Evolutionary conservation across 2,888 invertebrate genomes (phyloP).

Genomic region (Embidobia sp.): DNA sequence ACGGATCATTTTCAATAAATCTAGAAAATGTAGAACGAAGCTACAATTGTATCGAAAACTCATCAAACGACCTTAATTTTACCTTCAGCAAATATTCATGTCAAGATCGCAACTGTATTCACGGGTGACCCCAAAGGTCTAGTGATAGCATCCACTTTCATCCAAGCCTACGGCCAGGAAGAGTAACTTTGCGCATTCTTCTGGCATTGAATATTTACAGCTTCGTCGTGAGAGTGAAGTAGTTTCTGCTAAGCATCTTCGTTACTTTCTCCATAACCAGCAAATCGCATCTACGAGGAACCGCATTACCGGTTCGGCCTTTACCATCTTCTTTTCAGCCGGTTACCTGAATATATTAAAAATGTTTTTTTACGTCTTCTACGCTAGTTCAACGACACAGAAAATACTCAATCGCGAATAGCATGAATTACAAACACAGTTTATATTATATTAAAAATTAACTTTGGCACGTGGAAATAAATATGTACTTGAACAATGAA

Average conservation of each 20-base stretch:
- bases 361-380: conserved; percentile 10
- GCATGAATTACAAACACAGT: conserved; percentile 13
- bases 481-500: conserved; percentile 35
- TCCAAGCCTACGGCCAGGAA: conserved; percentile 65
- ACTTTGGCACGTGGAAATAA: conserved; percentile 63
- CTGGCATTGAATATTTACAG: conserved; percentile 69
- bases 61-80: conserved; percentile 58
- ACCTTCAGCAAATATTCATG: conserved; percentile 64
- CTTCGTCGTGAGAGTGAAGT: conserved; percentile 61
- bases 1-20: conserved; percentile 3
- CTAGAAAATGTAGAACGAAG: conserved; percentile 23
- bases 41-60: conserved; percentile 32
- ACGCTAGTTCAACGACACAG: conserved; percentile 22
- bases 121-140: conserved; percentile 67
- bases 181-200: conserved; percentile 66
- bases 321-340: conserved; percentile 25
- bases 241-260: conserved; percentile 64
- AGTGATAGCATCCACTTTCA: conserved; percentile 69
- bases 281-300: conserved; percentile 35
- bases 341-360: conserved; percentile 9
- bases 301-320: conserved; percentile 26
- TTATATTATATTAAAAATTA: conserved; percentile 48
- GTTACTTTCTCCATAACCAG: conserved; percentile 67
- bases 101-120: conserved; percentile 68
- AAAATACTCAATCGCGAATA: conserved; percentile 8